Base-by-base conservation (phyloP, 92 coral and sea anemone genomes). In the Bergia sp. region DNA sequence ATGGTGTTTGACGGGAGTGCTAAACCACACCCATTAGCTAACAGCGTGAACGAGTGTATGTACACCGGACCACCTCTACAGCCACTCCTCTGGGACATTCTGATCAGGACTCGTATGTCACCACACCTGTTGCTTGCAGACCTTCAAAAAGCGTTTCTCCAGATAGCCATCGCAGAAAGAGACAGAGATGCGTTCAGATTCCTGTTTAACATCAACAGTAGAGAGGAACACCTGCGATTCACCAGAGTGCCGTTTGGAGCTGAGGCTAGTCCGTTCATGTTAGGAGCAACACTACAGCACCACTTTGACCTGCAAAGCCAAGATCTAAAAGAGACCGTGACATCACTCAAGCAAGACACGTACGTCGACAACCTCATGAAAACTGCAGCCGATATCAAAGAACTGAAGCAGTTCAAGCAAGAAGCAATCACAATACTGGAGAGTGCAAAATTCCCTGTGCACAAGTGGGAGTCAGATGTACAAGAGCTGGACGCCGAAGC, bases 1-100 rank as follows among this genome's bases (percentile, higher is more conserved):
- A 91, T 91, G 92, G 92, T 91, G 67, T 91, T 93, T 72, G 93
- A 89, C 76, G 88, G 90, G 10, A 91, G 95, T 77, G 90, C 92
- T 6, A 92, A 92, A 72, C 94, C 94, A 85, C 86, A 85, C 80
- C 85, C 87, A 4, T 73, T 79, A 53, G 87, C 92, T 20, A 90
- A 76, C 89, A 93, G 94, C 66, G 45, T 91, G 9, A 93, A 87
- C 69, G 93, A 92, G 40, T 92, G 95, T 57, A 90, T 90, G 91
- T 61, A 66, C 87, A 85, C 86, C 41, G 93, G 95, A 36, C 95
- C 91, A 15, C 89, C 91, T 43, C 71, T 88, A 50, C 90, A 91
- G 80, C 92, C 93, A 20, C 91, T 91, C 65, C 57, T 93, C 12
- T 91, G 95, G 90, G 95, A 93, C 83, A 89, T 93, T 12, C 71